Percentiles rank a stretch among this genome's conserved stretches.
phyloP scores from a whole-genome alignment of 64 coral and sea anemone species.

The Stichodactyla mertensii region DNA sequence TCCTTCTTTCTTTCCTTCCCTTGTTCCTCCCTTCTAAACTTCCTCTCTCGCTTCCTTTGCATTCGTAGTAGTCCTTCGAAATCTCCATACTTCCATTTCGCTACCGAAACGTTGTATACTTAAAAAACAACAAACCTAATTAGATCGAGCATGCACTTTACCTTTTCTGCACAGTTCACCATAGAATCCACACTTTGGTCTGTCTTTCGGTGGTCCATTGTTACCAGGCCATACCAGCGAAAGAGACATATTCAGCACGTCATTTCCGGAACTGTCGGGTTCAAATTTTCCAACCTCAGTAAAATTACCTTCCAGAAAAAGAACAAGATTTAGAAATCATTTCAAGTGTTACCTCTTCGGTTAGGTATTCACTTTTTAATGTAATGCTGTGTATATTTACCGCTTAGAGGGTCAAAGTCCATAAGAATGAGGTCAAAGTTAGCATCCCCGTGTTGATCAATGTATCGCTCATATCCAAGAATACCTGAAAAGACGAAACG shows the following conservation, averaged over 20 bases:
- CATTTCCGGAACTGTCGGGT: constrained; percentile 16
- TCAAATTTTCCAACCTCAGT: constrained; percentile 57
- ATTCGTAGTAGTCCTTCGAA: no score
- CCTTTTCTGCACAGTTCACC: constrained; percentile 3
- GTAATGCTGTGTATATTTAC: not conserved
- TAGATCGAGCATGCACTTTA: not conserved
- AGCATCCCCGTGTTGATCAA: constrained; percentile 57
- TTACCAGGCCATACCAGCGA: constrained; percentile 25
- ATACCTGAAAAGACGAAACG: constrained; percentile 33
- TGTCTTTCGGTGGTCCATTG: constrained; percentile 30
- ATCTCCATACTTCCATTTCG: no score
- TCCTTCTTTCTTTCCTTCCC: no score
- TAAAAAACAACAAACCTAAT: not conserved
- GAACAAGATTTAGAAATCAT: not conserved
- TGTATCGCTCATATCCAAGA: constrained; percentile 63
- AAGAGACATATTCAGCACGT: constrained; percentile 6
- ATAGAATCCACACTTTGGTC: constrained; percentile 35
- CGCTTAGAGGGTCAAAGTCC: constrained; percentile 21
- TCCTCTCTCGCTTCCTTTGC: no score
- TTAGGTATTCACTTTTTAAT: not conserved
- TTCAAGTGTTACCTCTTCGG: not conserved
- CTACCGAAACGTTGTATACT: no score
- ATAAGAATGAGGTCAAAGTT: constrained; percentile 63
- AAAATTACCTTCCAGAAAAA: constrained; percentile 46
- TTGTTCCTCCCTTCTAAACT: no score